A percentile compares a stretch with the other conserved stretches of the same genome.
phyloP scores from a whole-genome alignment of 2,888 invertebrate species.

The Nymphalis polychloros region DNA sequence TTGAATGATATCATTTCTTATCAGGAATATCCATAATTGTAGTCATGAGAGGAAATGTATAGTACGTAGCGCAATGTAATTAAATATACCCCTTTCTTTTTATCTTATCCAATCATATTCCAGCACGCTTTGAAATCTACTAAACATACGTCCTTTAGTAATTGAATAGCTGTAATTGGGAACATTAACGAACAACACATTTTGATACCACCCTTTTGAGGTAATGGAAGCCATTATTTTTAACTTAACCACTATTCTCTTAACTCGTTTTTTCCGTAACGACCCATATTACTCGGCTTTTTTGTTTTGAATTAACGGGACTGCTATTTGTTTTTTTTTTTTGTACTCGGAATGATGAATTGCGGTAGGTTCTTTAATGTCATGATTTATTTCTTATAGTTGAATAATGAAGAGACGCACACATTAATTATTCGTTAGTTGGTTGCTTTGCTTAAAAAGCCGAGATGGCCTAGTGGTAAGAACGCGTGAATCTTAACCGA shows the following conservation, averaged over 20 bases:
- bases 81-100: neutral
- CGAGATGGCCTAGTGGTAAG: no score
- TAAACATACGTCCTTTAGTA: conserved; percentile 5
- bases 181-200: conserved; percentile 34
- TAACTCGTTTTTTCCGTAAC: conserved; percentile 47
- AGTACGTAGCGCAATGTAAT: neutral
- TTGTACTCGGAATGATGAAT: conserved; percentile 39
- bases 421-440: neutral
- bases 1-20: no score
- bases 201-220: conserved; percentile 30
- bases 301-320: conserved; percentile 45
- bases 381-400: conserved; percentile 6
- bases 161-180: conserved; percentile 23
- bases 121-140: neutral
- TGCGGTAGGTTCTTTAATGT: conserved; percentile 34
- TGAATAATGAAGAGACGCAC: neutral
- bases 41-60: neutral
- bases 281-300: conserved; percentile 43
- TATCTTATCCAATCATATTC: neutral
- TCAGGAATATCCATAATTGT: no score
- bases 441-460: neutral
- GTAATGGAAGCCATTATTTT: conserved; percentile 48
- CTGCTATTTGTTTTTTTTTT: conserved; percentile 45
- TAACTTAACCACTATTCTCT: conserved; percentile 47
- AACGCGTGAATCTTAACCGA: no score